phyloP scores from a whole-genome alignment of 1,140 invertebrate genomes.

The Phymorhynchus buccinoides region DNA sequence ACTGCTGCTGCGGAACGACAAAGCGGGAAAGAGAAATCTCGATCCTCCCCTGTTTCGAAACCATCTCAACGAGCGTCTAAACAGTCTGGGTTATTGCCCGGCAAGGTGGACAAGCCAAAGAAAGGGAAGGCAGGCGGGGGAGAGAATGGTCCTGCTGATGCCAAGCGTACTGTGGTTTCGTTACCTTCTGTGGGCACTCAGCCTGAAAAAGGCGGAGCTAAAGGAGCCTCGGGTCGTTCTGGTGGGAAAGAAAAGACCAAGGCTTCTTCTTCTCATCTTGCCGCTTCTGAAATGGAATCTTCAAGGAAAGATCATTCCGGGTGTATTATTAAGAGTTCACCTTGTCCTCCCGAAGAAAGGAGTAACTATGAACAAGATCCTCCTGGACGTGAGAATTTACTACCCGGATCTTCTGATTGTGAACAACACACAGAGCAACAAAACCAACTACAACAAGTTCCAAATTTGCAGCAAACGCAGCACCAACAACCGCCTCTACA shows the following conservation, averaged over 20 bases:
- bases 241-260: not conserved
- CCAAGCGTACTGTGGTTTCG: not conserved
- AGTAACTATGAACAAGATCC: not conserved
- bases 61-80: not conserved
- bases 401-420: no score
- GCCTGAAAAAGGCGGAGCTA: not conserved
- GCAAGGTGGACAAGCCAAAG: not conserved
- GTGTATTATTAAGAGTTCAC: no score
- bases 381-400: not conserved
- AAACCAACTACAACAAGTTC: no score
- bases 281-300: no score
- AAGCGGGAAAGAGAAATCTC: not conserved
- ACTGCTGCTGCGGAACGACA: no score
- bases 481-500: no score
- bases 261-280: no score
- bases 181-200: not conserved
- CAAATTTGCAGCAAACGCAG: no score
- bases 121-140: not conserved
- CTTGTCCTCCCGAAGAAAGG: not conserved
- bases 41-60: not conserved
- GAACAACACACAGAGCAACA: no score
- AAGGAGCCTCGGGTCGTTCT: not conserved
- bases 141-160: not conserved
- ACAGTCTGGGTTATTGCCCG: not conserved
- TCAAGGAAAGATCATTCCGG: no score